phyloP scores from a whole-genome alignment of 2,113 vertebrate genomes.

The Xerus inauris region DNA sequence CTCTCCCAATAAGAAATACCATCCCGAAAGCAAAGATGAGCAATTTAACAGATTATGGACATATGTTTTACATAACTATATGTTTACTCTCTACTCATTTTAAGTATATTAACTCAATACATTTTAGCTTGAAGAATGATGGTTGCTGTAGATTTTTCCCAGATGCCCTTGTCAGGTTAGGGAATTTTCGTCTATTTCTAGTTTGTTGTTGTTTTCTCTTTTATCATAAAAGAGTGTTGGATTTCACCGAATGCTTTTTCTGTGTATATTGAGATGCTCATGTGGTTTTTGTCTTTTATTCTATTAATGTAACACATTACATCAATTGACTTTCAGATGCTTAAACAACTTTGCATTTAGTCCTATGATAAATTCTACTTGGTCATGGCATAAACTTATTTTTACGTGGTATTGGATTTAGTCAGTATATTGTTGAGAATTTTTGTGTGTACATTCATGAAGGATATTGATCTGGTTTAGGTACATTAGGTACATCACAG shows the following conservation, averaged over 20 bases:
- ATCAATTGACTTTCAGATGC: background rate
- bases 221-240: background rate
- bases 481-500: background rate
- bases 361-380: background rate
- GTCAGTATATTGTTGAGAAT: background rate
- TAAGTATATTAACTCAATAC: background rate
- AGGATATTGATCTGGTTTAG: background rate
- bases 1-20: background rate
- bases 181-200: too few species aligned
- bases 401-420: background rate
- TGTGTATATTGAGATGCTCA: background rate
- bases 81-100: background rate
- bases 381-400: background rate
- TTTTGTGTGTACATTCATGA: background rate
- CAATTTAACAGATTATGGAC: background rate
- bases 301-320: too few species aligned
- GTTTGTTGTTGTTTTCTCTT: too few species aligned
- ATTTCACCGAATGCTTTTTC: background rate
- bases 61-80: background rate
- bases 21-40: background rate
- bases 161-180: background rate
- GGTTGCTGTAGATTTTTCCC: background rate
- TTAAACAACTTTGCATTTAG: background rate
- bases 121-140: background rate
- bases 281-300: background rate